Conservation (phyloP, 1,140 invertebrate genomes). For the Diabrotica undecimpunctata region DNA sequence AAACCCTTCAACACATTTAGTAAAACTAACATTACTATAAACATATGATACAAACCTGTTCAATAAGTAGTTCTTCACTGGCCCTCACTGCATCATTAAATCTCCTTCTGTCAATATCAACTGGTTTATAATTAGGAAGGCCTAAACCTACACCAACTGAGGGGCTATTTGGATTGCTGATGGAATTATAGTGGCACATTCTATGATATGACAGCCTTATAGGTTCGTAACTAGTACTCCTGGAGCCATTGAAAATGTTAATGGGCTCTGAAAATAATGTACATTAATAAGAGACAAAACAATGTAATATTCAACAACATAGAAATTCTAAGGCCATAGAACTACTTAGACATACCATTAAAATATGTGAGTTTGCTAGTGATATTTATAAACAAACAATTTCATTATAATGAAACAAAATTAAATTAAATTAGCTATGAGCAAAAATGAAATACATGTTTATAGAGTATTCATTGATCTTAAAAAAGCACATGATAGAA, state of each 20-base stretch:
- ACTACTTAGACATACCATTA: no score
- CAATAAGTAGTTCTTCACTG: constrained; percentile 83
- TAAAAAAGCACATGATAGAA: no score
- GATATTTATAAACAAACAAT: no score
- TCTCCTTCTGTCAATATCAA: constrained; percentile 70
- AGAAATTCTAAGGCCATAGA: no score
- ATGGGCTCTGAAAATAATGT: constrained; percentile 68
- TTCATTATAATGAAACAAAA: no score
- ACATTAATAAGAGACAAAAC: constrained; percentile 11
- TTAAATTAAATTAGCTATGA: no score
- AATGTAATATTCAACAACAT: no score
- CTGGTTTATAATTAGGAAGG: constrained; percentile 78
- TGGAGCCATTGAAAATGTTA: constrained; percentile 81
- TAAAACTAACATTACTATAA: no score
- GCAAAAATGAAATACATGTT: no score
- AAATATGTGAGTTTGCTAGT: no score
- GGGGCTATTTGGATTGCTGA: constrained; percentile 83
- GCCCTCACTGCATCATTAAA: constrained; percentile 75
- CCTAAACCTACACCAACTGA: constrained; percentile 84
- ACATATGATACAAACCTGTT: constrained; percentile 56
- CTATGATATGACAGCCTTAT: constrained; percentile 88
- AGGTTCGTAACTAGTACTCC: constrained; percentile 70
- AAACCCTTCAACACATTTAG: no score
- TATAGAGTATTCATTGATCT: no score
- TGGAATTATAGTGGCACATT: constrained; percentile 87